These are phyloP conservation scores for Cosmia trapezina DNA, from an alignment of 2,888 invertebrate species.

Conservation along the genomic window DNA sequence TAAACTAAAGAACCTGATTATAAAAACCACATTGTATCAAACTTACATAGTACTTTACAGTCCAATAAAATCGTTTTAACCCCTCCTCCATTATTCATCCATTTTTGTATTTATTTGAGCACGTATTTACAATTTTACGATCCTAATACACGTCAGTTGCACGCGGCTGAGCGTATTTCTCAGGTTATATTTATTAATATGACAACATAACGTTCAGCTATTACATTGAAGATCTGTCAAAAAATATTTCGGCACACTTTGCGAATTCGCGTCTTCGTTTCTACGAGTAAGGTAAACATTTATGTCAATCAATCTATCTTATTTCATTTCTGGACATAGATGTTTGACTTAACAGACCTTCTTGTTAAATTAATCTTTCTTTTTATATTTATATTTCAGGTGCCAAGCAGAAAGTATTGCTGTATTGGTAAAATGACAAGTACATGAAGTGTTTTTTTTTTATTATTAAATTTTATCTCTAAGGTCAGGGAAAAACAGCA, in stretches of 20 bases:
- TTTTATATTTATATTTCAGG: not conserved
- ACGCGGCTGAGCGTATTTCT: constrained; percentile 17
- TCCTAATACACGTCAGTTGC: constrained; percentile 35
- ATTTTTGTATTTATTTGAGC: constrained; percentile 39
- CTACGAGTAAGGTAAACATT: not conserved
- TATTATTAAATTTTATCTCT: no score
- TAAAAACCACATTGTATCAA: constrained; percentile 25
- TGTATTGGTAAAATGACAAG: not conserved
- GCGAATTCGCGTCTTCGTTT: not conserved
- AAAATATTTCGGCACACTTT: constrained; percentile 15
- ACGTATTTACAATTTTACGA: constrained; percentile 48
- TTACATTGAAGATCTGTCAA: constrained; percentile 4
- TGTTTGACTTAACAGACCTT: not conserved
- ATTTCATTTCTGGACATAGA: constrained; percentile 4
- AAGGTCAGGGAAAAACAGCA: no score
- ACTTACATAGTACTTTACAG: constrained; percentile 13
- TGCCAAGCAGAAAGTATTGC: not conserved
- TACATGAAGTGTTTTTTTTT: no score
- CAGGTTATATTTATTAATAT: constrained; percentile 24
- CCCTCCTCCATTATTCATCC: constrained; percentile 30
- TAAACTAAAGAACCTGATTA: not conserved
- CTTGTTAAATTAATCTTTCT: not conserved
- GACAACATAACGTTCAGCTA: constrained; percentile 14
- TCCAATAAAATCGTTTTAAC: constrained; percentile 26
- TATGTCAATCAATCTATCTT: not conserved